Conservation (phyloP, 2,888 invertebrate genomes). For the Caenorhabditis panamensis region DNA sequence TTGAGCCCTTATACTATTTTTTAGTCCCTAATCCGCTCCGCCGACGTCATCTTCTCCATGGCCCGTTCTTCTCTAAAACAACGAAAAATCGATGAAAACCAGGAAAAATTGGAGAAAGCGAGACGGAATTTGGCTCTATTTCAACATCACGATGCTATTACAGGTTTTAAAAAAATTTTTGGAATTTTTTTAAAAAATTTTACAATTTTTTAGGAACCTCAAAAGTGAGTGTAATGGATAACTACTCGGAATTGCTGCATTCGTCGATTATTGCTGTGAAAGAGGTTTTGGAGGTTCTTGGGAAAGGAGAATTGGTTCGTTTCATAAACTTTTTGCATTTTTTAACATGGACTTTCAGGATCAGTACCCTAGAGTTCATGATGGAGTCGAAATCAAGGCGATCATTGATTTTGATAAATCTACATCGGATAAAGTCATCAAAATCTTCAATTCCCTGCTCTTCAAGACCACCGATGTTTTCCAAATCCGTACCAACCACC, state of each 20-base stretch:
- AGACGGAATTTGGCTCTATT: slow-evolving; percentile 89
- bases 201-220: slow-evolving; percentile 86
- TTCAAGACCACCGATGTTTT: slow-evolving; percentile 54
- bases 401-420: slow-evolving; percentile 17
- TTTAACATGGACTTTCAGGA: slow-evolving; percentile 1
- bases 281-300: slow-evolving; percentile 54
- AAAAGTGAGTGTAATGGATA: slow-evolving; percentile 90
- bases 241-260: slow-evolving; percentile 85
- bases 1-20: not conserved
- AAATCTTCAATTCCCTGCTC: slow-evolving; percentile 59
- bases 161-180: slow-evolving; percentile 81
- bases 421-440: slow-evolving; percentile 9
- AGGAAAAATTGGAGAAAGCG: slow-evolving; percentile 85
- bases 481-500: slow-evolving; percentile 44
- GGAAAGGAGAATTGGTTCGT: slow-evolving; percentile 23
- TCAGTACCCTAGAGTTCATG: slow-evolving; percentile 26
- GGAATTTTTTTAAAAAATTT: not conserved
- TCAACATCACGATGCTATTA: slow-evolving; percentile 98
- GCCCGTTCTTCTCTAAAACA: slow-evolving; percentile 28
- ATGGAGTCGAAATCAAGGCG: slow-evolving; percentile 36
- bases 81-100: slow-evolving; percentile 60
- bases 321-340: not conserved
- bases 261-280: slow-evolving; percentile 51
- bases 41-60: slow-evolving; percentile 62
- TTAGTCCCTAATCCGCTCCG: slow-evolving; percentile 67